Conservation (phyloP, 2,113 vertebrate species). For the Corydoras sp. region DNA sequence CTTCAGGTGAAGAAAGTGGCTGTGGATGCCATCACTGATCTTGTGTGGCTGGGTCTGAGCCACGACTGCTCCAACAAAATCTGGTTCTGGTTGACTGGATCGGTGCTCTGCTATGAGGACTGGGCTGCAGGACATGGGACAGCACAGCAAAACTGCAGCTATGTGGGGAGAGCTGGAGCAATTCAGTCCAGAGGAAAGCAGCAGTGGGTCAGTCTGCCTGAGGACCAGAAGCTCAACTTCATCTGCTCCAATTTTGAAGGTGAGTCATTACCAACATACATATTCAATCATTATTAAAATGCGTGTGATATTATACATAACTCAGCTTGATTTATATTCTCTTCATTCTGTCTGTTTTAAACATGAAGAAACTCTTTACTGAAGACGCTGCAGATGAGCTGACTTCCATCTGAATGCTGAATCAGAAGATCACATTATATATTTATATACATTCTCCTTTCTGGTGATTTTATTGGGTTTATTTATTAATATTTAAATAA, state of each 20-base stretch:
- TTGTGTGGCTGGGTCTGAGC: conserved; percentile 27
- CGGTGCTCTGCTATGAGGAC: conserved; percentile 14
- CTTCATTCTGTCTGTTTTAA: too few species aligned
- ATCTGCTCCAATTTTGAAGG: conserved; percentile 11
- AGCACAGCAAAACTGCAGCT: not conserved
- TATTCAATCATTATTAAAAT: too few species aligned
- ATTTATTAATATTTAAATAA: too few species aligned
- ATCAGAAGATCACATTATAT: too few species aligned
- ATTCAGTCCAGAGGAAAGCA: not conserved
- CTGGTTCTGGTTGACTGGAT: conserved; percentile 25
- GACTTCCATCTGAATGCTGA: too few species aligned
- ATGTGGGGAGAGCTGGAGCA: not conserved
- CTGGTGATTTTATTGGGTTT: too few species aligned
- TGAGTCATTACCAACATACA: not conserved
- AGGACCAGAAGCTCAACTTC: conserved; percentile 28
- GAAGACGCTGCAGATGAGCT: too few species aligned
- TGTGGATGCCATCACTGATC: conserved; percentile 1
- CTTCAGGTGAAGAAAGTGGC: conserved; percentile 6
- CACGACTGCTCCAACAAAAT: conserved; percentile 8
- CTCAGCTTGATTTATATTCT: too few species aligned
- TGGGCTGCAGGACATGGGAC: not conserved
- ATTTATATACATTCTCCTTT: too few species aligned
- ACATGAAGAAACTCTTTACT: too few species aligned
- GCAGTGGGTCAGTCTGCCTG: conserved; percentile 11
- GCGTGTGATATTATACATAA: too few species aligned